Conservation (phyloP, 2,797 vertebrate species). For the Pipistrellus pygmaeus region DNA sequence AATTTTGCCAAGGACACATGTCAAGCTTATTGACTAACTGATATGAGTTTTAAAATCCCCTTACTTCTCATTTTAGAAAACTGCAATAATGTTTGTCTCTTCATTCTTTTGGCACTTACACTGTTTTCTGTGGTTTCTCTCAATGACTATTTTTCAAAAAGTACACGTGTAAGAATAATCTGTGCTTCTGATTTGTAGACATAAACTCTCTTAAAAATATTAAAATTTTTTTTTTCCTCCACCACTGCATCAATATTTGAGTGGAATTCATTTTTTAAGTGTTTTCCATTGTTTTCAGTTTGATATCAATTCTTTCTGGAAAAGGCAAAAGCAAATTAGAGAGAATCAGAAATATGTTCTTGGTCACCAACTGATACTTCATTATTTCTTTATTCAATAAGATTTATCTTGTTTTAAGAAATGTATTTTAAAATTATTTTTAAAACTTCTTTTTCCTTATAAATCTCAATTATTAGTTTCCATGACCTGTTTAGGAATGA, state of each 20-base stretch:
- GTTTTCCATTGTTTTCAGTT: neutral
- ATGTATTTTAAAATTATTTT: neutral
- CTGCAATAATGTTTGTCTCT: slow-evolving; percentile 49
- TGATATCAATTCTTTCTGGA: neutral
- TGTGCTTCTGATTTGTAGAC: neutral
- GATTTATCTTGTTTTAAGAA: neutral
- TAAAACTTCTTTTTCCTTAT: neutral
- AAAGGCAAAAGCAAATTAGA: neutral
- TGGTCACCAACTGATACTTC: neutral
- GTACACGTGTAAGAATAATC: neutral
- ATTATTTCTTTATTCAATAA: neutral
- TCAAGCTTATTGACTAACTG: neutral
- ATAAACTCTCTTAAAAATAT: neutral
- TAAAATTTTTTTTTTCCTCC: neutral
- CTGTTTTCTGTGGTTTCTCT: neutral
- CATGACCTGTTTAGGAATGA: neutral
- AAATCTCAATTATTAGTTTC: neutral
- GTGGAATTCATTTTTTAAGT: neutral
- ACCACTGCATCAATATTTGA: neutral
- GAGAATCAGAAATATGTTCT: neutral
- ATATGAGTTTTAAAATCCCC: neutral
- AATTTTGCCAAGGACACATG: slow-evolving; percentile 38
- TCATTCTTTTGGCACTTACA: neutral
- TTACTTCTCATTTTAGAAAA: slow-evolving; percentile 49
- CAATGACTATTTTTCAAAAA: neutral